Evolutionary conservation across 92 coral and sea anemone genomes (phyloP).

Genomic region (Pocillopora grandis): DNA sequence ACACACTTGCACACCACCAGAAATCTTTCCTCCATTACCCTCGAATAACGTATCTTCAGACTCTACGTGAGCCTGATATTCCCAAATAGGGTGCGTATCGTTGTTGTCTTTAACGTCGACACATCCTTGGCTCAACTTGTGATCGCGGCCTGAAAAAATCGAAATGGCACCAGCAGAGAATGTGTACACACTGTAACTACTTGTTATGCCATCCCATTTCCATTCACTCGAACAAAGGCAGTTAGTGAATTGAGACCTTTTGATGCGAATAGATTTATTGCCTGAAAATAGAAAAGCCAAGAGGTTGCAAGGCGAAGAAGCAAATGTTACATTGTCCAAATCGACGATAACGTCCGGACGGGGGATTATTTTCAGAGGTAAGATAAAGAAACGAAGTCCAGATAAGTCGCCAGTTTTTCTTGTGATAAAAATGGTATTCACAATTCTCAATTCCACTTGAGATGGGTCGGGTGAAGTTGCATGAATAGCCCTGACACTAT

Average conservation of each 20-base stretch:
- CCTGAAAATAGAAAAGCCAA: not conserved
- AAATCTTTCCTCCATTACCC: constrained; percentile 38
- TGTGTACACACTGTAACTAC: not conserved
- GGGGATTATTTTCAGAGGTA: not conserved
- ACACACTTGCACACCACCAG: constrained; percentile 39
- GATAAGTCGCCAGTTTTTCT: not conserved
- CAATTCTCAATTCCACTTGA: not conserved
- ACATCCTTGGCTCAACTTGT: constrained; percentile 6
- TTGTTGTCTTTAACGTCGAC: not conserved
- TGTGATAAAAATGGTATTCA: constrained; percentile 1
- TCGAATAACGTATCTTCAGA: constrained; percentile 41
- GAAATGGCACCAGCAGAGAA: constrained; percentile 26
- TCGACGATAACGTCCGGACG: not conserved
- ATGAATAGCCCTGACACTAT: not conserved
- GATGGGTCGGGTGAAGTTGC: not conserved
- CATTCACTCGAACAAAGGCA: not conserved
- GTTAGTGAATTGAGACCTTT: not conserved
- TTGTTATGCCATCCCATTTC: not conserved
- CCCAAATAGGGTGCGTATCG: constrained; percentile 37
- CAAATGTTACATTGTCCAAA: constrained; percentile 9
- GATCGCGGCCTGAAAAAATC: not conserved
- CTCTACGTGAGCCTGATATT: constrained; percentile 29
- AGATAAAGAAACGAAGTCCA: not conserved
- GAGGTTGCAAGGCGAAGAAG: not conserved
- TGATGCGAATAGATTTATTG: not conserved